These are phyloP conservation scores for Chelonus insularis DNA, from an alignment of 1,140 invertebrate genomes.

Conservation along the genomic window DNA sequence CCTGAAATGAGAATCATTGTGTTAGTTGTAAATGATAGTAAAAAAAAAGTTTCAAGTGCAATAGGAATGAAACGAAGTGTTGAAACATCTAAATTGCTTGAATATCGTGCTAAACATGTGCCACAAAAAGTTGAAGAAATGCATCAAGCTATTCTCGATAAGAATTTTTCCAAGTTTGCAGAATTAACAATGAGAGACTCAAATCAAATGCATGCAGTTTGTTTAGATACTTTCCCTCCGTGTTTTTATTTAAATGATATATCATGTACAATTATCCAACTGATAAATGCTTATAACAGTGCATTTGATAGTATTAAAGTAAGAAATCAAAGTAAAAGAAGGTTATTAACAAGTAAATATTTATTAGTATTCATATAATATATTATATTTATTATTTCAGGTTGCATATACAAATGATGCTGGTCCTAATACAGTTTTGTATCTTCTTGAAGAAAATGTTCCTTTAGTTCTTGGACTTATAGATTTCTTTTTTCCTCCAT, in stretches of 20 bases:
- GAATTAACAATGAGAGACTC: conserved; percentile 96
- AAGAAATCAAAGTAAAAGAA: conserved; percentile 22
- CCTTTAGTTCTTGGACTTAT: conserved; percentile 68
- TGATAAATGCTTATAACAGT: conserved; percentile 85
- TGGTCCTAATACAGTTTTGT: conserved; percentile 94
- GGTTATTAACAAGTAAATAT: no score
- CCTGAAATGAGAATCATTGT: conserved; percentile 88
- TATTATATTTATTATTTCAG: conserved; percentile 53
- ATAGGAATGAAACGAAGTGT: conserved; percentile 86
- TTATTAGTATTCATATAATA: background rate
- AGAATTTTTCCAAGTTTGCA: conserved; percentile 87
- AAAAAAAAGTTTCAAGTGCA: conserved; percentile 88
- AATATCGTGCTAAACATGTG: conserved; percentile 75
- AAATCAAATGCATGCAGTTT: conserved; percentile 96
- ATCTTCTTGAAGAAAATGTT: conserved; percentile 78
- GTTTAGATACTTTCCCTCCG: conserved; percentile 93
- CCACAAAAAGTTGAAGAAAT: conserved; percentile 74
- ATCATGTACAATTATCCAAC: conserved; percentile 76
- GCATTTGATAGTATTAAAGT: conserved; percentile 66
- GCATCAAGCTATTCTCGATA: conserved; percentile 73
- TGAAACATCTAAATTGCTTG: conserved; percentile 81
- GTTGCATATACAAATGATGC: conserved; percentile 97
- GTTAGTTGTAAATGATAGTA: conserved; percentile 82
- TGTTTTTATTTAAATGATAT: conserved; percentile 89
- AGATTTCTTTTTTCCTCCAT: conserved; percentile 74